Base-by-base conservation (phyloP, 2,113 vertebrate genomes). In the Microtus montanus region DNA sequence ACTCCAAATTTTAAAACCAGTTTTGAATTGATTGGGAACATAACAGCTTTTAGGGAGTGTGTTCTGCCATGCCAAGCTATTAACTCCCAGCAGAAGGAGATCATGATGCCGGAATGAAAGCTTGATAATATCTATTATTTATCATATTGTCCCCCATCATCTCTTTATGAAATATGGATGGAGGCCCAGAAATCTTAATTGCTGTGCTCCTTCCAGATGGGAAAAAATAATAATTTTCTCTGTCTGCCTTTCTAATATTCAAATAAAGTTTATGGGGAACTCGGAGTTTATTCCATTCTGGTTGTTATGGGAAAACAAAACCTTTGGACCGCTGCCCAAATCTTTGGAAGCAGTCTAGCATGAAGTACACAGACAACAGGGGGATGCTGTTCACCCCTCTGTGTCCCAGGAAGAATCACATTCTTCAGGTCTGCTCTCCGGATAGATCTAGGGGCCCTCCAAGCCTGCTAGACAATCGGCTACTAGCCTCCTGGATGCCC, bases 161-260 rank as follows among this genome's bases (percentile, higher is more conserved):
- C 85, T 63, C 63, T 86, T 94, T 93, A 89, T 77, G 86, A 96
- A 95, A 73, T 63, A 79, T 95, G 96, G 96, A 96, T 0, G 11
- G 44, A 66, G 78, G 95, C 97, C 96, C 96, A 96, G 91, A 88
- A 92, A 93, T 30, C 68, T 89, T 84, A 89, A 93, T 90, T 30
- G 77, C 77, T 74, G 66, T 33, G 73, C 66, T 92, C 68, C 73
- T 79, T 92, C 96, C 92, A 92, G 92, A 93, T 95, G 94, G 86
- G 92, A 77, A 88, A 96, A 87, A 71, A 85, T 73, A 73, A 38
- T 63, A 54, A 87, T 85, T 71, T 92, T 93, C 86, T 90, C 94
- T 85, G 74, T 49, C 90, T 80, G 93, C 87, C 75, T 93, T 90
- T 66, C 87, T 71, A 26, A 64, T 78, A 38, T 66, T 92, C 1